A percentile compares a stretch with the other conserved stretches of the same genome.
These are phyloP conservation scores for Threskiornis aethiopicus DNA, from an alignment of 2,797 vertebrate genomes.

Conservation along the genomic window DNA sequence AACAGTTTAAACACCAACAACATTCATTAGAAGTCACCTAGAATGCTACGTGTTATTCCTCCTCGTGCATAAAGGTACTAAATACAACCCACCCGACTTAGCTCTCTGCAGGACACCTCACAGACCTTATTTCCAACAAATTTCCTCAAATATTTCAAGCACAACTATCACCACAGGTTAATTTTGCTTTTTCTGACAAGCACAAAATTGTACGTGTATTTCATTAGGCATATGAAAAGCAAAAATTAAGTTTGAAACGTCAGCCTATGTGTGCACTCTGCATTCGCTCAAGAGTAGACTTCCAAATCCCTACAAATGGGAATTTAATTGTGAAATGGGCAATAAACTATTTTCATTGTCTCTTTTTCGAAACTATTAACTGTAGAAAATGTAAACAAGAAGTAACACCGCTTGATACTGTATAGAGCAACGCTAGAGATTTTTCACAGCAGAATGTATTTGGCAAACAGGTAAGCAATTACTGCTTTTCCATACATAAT, in stretches of 20 bases:
- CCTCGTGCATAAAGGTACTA: not conserved
- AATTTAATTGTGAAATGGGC: not conserved
- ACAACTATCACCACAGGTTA: not conserved
- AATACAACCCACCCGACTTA: not conserved
- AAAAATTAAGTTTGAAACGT: not conserved
- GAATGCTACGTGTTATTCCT: not conserved
- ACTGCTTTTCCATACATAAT: conserved; percentile 37
- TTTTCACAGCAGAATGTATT: conserved; percentile 21
- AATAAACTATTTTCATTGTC: not conserved
- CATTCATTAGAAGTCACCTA: not conserved
- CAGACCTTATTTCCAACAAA: not conserved
- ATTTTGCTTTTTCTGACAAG: not conserved
- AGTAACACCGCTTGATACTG: not conserved
- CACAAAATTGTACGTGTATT: not conserved
- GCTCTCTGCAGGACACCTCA: not conserved
- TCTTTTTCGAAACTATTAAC: not conserved
- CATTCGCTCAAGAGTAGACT: not conserved
- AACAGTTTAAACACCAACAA: not conserved
- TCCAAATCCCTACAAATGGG: not conserved
- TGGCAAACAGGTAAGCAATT: conserved; percentile 51
- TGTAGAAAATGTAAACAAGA: conserved; percentile 20
- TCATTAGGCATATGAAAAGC: not conserved
- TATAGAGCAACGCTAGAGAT: not conserved
- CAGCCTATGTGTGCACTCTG: not conserved
- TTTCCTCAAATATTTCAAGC: not conserved